Percentiles rank a stretch among this genome's conserved stretches.
phyloP scores from a whole-genome alignment of 2,888 invertebrate genomes.

The Agrypnus murinus region DNA sequence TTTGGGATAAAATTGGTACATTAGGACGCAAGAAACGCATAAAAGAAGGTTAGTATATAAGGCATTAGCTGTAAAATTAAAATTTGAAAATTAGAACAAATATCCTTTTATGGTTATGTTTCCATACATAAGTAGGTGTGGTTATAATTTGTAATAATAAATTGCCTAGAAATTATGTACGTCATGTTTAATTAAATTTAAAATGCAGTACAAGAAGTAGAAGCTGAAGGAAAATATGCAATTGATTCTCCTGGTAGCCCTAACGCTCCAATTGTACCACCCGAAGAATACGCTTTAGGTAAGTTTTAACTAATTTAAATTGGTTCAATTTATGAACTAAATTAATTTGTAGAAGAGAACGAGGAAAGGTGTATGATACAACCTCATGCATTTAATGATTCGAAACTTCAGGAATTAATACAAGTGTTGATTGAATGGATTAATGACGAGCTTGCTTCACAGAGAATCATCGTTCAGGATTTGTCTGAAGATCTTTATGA shows the following conservation, averaged over 20 bases:
- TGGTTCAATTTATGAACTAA: too few relatives aligned
- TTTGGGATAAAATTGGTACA: conserved; percentile 97
- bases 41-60: conserved; percentile 86
- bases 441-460: conserved; percentile 96
- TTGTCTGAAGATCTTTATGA: conserved; percentile 98
- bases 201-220: conserved; percentile 92
- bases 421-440: conserved; percentile 97
- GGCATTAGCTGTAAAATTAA: background rate
- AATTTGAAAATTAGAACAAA: background rate
- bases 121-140: conserved; percentile 56
- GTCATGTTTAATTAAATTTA: conserved; percentile 68
- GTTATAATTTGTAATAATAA: conserved; percentile 15
- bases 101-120: conserved; percentile 59
- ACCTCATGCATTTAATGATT: conserved; percentile 89
- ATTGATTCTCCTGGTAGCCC: conserved; percentile 98
- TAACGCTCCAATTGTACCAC: conserved; percentile 88
- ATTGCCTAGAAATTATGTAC: background rate
- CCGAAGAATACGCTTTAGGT: conserved; percentile 95
- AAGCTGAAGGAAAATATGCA: conserved; percentile 96
- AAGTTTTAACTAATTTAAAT: conserved; percentile 70
- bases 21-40: conserved; percentile 94
- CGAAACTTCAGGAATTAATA: conserved; percentile 88
- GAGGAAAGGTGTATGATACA: conserved; percentile 98
- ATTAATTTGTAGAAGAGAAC: conserved; percentile 85
- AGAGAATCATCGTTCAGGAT: conserved; percentile 97